Evolutionary conservation across 2,797 vertebrate species (phyloP), one percentile per base, ranked within the genome.

Genomic region (Myotis myotis): DNA sequence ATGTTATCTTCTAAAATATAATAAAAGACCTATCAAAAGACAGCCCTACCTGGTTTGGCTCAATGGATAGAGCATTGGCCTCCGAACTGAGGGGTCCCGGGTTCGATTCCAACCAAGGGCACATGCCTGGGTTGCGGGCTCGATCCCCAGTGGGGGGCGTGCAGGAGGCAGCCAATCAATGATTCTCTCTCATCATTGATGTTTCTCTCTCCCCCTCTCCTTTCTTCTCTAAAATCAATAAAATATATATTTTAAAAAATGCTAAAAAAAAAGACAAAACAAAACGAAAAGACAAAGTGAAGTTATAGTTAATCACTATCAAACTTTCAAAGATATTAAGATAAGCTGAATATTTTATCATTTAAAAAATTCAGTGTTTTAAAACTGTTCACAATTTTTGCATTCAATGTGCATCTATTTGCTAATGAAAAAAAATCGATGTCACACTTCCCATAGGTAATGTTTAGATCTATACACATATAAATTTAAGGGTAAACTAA

Each of bases 241-340:
- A 44, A 44, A 44, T 44, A 10, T 9, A 44, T 44, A 44, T 44
- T 38, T 44, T 44, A 2, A 10, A 44, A 41, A 44, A 44, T 44
- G 41, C 41, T 44, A 44, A 44, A 44, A 44, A 44, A 44, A 44
- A 9, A 44, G 44, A 44, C 41, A 10, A 44, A 44, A 44, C 0
- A 10, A 44, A 44, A 0, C 53, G 49, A 84, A 85, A 91, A 72
- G 25, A 28, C 9, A 80, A 72, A 86, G 33, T 79, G 23, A 96
- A 76, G 20, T 71, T 72, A 33, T 5, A 51, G 6, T 91, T 66
- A 78, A 19, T 85, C 51, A 68, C 8, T 75, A 36, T 72, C 28
- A 91, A n/a, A 62, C 25, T 78, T 93, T 92, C 68, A 41, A 84
- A 89, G 19, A n/a, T 53, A 44, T 49, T 76, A 78, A 76, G 83